These are phyloP conservation scores for Stictonetta naevosa DNA, from an alignment of 2,113 vertebrate species.

Conservation along the genomic window DNA sequence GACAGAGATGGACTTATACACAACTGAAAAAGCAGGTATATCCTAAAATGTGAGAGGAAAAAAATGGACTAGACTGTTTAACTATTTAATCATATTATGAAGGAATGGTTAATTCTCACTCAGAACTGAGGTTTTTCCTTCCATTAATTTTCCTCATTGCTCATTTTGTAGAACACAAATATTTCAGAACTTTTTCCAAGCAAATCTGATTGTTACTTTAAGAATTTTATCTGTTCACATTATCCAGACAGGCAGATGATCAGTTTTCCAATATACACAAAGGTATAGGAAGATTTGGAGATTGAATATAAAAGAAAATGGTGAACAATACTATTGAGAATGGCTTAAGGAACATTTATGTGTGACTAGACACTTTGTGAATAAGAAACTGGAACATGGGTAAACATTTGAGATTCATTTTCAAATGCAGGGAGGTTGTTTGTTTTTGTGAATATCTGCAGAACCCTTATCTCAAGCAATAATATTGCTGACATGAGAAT, in stretches of 20 bases:
- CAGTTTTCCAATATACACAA: neutral
- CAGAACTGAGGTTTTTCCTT: neutral
- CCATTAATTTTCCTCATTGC: neutral
- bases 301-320: neutral
- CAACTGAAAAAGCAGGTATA: neutral
- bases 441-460: neutral
- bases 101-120: neutral
- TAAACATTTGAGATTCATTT: neutral
- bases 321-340: neutral
- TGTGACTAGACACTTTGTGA: neutral
- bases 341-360: neutral
- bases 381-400: neutral
- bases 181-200: neutral
- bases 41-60: neutral
- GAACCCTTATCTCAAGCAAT: neutral
- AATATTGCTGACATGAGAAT: neutral
- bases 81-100: neutral
- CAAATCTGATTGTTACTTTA: neutral
- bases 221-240: neutral
- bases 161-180: neutral
- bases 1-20: neutral
- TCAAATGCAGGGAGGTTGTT: neutral
- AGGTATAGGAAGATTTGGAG: neutral
- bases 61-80: neutral
- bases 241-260: neutral